Evolutionary conservation across 2,797 vertebrate genomes (phyloP), one percentile per base, ranked within the genome.

Genomic region (Acrossocheilus fasciatus): DNA sequence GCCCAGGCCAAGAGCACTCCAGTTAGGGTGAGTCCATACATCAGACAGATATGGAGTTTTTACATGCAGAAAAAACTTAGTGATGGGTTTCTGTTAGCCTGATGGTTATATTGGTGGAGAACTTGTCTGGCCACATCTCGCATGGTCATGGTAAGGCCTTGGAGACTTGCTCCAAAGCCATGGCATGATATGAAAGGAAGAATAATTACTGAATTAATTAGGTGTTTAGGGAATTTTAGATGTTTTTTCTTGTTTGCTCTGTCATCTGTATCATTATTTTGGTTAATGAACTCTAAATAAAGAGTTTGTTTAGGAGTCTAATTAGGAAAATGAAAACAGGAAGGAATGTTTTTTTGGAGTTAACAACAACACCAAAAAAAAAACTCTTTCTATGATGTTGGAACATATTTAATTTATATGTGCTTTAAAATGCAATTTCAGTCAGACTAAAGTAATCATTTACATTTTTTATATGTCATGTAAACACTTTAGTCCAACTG

Each of bases 1-100:
- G 95, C 95, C 76, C 98, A 98, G 93, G 94, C 97, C 30, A 97
- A 98, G 94, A 99, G 97, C 92, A 96, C 97, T 85, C 96, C 97
- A 2, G 97, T 98, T 85, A 96, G 98, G 96, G 98, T 99, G 86
- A 97, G 30, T 26, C 30, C 6, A 30, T 26, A 76, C 43, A 18
- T 66, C 57, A 52, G n/a, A 23, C 10, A 45, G 30, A 12, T 50
- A 2, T 57, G 15, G 36, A 36, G 14, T 68, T 68, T 84, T 45
- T 69, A 26, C 30, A n/a, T 68, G 1, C 2, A 47, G 34, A 50
- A 20, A 20, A 81, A 34, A 34, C 41, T 5, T 59, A 57, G 14
- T 43, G 0, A 47, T 36, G 62, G 9, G 45, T 34, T 34, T 47
- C 17, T 8, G n/a, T 47, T 47, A 47, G 26, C n/a, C 34, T n/a